A percentile compares a stretch with the other conserved stretches of the same genome.
These are phyloP conservation scores for Orientallactaga sibirica DNA, from an alignment of 2,797 vertebrate species.

Conservation along the genomic window DNA sequence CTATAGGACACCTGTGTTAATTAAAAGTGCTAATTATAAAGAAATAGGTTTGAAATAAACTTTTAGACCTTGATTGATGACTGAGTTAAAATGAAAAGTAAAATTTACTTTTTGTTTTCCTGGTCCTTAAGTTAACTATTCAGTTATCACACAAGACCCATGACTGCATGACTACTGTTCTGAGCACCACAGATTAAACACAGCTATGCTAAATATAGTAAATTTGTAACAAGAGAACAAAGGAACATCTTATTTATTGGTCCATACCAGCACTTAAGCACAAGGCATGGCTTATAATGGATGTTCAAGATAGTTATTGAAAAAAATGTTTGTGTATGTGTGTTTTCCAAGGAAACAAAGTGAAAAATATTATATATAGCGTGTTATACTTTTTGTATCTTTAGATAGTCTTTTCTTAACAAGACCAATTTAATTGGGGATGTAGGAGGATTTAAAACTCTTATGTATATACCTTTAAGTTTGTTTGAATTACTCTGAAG, in stretches of 20 bases:
- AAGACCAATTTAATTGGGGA: background rate
- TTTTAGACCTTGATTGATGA: background rate
- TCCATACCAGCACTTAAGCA: background rate
- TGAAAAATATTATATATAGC: background rate
- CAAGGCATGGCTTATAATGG: background rate
- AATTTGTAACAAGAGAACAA: background rate
- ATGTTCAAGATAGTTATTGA: background rate
- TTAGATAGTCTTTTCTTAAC: background rate
- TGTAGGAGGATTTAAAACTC: background rate
- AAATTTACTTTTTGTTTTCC: background rate
- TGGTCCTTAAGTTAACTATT: background rate
- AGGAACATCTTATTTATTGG: background rate
- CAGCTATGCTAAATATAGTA: background rate
- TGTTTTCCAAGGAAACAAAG: background rate
- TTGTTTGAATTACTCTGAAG: background rate
- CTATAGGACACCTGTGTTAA: background rate
- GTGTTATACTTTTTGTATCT: background rate
- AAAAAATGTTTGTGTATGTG: background rate
- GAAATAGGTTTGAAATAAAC: constrained; percentile 8
- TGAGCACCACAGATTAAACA: background rate
- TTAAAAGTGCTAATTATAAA: background rate
- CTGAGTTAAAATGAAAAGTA: background rate
- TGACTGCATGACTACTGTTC: no score
- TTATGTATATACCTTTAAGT: background rate
- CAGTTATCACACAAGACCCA: background rate